Base-by-base conservation (phyloP, 2,113 vertebrate species). In the Varanus komodoensis region DNA sequence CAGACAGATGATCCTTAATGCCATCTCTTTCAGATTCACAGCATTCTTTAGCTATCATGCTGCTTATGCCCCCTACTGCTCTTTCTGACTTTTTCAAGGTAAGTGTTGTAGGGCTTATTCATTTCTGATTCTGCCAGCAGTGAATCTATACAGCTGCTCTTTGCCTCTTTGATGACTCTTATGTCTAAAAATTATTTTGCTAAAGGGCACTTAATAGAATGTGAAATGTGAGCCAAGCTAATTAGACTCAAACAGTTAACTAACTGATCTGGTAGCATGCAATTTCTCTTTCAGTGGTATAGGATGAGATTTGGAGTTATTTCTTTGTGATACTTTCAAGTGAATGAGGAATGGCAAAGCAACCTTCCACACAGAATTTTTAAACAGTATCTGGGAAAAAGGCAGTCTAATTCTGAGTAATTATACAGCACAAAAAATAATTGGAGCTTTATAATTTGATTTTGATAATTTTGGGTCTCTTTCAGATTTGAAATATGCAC, bases 301-400 rank as follows among this genome's bases (percentile, higher is more conserved):
- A 23, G 8, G 0, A 44, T 29, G 0, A 3, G 25, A 3, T 1
- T 0, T 7, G 29, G 44, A 8, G 27, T 38, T 0, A 0, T 2
- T 7, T 19, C n/a, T 61, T 80, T 11, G 0, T 32, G 61, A 44
- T 1, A 34, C 89, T 90, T 73, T 29, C 87, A 61, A n/a, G 79
- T 44, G 19, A 71, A 23, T 23, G 21, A 88, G 44, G 11, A 71
- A 88, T 5, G 73, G 19, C 38, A 27, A 88, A 82, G n/a, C 27
- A 4, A 71, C 52, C 0, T 2, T 54, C 50, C 32, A 50, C 44
- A 12, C 17, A n/a, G 23, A n/a, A 15, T 7, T 8, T 38, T 48
- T 6, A n/a, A 57, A 64, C 85, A 54, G 38, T 81, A 34, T 0
- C 3, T 1, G 34, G 57, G 5, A 23, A 54, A 50, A 23, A 67